Conservation (phyloP, 2,888 invertebrate species). For the Melanostoma scalare region DNA sequence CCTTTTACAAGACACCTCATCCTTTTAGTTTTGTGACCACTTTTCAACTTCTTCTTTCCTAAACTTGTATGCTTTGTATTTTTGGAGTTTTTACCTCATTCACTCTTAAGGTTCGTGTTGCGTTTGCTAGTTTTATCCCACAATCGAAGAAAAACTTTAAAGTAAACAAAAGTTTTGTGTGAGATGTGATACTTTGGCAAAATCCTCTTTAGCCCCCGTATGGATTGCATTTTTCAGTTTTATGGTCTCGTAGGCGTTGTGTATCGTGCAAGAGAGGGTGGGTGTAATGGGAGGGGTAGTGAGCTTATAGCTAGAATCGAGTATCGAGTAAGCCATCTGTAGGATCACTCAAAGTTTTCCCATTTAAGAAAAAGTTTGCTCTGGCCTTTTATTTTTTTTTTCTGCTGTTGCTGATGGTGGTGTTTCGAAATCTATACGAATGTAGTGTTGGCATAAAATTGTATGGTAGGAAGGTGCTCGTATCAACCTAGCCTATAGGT, state of each 20-base stretch:
- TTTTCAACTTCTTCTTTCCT: constrained; percentile 34
- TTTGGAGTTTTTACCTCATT: neutral
- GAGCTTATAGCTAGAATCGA: constrained; percentile 15
- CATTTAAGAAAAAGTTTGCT: constrained; percentile 71
- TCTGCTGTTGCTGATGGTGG: neutral
- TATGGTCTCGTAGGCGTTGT: constrained; percentile 41
- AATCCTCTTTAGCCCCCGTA: constrained; percentile 64
- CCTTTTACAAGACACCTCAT: constrained; percentile 63
- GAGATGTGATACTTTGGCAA: constrained; percentile 70
- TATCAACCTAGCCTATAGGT: constrained; percentile 42
- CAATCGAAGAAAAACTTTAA: constrained; percentile 71
- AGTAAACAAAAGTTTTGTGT: constrained; percentile 72
- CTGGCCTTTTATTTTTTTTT: constrained; percentile 26
- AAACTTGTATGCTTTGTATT: constrained; percentile 24
- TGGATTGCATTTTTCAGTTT: constrained; percentile 49
- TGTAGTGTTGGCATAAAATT: constrained; percentile 60
- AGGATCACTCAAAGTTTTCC: constrained; percentile 73
- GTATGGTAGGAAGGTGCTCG: constrained; percentile 21
- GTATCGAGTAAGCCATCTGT: constrained; percentile 72
- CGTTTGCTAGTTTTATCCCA: constrained; percentile 63
- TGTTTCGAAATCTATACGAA: constrained; percentile 59
- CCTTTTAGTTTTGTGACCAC: constrained; percentile 30
- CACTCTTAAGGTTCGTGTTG: constrained; percentile 48
- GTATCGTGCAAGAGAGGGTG: neutral
- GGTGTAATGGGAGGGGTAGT: neutral